phyloP scores from a whole-genome alignment of 2,113 vertebrate species.

The Origma solitaria region DNA sequence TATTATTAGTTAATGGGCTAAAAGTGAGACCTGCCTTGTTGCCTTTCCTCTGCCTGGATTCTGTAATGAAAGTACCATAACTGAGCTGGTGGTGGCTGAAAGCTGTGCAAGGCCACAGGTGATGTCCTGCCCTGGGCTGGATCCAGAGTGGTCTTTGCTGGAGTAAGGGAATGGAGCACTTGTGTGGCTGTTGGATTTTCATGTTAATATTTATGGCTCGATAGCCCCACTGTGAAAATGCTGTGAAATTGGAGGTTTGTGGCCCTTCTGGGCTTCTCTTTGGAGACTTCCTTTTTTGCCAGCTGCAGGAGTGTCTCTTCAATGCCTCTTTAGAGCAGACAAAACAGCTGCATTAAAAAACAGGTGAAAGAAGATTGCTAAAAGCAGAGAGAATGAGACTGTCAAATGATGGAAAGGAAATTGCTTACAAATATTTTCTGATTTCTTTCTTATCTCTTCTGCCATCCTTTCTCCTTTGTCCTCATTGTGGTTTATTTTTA shows the following conservation, averaged over 20 bases:
- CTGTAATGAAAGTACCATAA: neutral
- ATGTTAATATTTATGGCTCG: neutral
- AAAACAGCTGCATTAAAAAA: neutral
- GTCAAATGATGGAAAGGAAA: neutral
- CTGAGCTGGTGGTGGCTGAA: neutral
- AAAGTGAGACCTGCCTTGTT: neutral
- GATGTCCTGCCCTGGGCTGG: neutral
- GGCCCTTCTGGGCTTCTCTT: neutral
- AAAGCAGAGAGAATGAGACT: neutral
- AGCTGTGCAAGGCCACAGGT: rapidly evolving
- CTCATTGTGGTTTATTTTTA: neutral
- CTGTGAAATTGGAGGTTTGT: neutral
- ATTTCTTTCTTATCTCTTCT: constrained; percentile 6
- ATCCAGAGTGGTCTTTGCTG: neutral
- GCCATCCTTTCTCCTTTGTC: constrained; percentile 11
- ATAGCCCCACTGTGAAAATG: neutral
- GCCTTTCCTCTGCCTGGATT: neutral
- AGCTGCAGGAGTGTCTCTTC: neutral
- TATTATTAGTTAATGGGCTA: neutral
- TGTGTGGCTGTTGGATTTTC: neutral
- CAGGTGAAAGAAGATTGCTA: neutral
- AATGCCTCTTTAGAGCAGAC: neutral
- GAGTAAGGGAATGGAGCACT: neutral
- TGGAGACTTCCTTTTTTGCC: neutral
- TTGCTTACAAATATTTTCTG: neutral